phyloP scores from a whole-genome alignment of 2,888 invertebrate genomes.

The Acrobeloides nanus region DNA sequence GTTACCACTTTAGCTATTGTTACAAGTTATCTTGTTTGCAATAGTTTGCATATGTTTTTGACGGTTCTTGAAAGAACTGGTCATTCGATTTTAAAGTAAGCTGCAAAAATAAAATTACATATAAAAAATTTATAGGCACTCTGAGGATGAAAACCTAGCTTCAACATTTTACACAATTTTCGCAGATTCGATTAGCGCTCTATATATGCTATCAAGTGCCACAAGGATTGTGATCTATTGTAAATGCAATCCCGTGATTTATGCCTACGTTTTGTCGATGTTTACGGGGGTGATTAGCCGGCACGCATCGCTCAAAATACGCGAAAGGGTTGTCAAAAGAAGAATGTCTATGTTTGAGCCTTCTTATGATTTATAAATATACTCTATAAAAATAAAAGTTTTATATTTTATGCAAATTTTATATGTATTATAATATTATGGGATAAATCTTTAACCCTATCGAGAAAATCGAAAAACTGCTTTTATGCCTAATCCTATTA shows the following conservation, averaged over 20 bases:
- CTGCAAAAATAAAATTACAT: neutral
- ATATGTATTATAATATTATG: too few species aligned
- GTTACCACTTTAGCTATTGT: slow-evolving; percentile 44
- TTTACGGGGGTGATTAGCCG: slow-evolving; percentile 1
- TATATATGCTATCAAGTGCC: slow-evolving; percentile 34
- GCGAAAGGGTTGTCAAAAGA: neutral
- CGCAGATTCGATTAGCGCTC: slow-evolving; percentile 31
- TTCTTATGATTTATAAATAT: neutral
- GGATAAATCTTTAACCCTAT: too few species aligned
- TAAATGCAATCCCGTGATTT: slow-evolving; percentile 25
- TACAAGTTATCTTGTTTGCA: slow-evolving; percentile 36
- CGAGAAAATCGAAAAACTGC: too few species aligned
- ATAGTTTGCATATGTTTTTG: slow-evolving; percentile 33
- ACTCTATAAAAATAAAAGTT: too few species aligned
- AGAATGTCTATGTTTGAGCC: neutral
- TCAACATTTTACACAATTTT: slow-evolving; percentile 37
- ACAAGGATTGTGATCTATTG: slow-evolving; percentile 41
- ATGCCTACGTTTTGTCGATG: neutral
- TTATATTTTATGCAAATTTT: too few species aligned
- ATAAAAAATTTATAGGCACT: slow-evolving; percentile 21
- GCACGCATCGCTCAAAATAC: neutral
- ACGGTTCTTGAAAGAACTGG: too few species aligned
- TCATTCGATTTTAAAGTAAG: too few species aligned
- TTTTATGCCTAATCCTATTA: too few species aligned
- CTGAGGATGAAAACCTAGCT: slow-evolving; percentile 32